Percentiles rank a stretch among this genome's conserved stretches.
Evolutionary conservation across 2,113 vertebrate species (phyloP).

Genomic region (Steatornis caripensis): DNA sequence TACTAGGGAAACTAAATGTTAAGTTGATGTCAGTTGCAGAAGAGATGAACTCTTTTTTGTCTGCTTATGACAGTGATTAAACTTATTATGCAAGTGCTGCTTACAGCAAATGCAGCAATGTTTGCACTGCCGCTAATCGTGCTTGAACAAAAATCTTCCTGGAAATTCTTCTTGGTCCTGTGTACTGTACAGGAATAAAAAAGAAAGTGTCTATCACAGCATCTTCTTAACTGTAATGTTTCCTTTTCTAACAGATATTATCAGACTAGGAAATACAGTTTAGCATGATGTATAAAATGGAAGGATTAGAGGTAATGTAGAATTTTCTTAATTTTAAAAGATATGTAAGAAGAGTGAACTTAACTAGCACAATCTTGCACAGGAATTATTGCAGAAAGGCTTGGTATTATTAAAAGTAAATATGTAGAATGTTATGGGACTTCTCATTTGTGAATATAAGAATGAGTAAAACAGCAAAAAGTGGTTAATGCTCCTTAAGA

Average conservation of each 20-base stretch:
- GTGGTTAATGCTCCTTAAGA: background rate
- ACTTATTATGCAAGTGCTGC: background rate
- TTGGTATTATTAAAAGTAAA: slow-evolving; percentile 37
- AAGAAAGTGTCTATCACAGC: background rate
- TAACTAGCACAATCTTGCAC: slow-evolving; percentile 2
- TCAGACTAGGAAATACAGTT: background rate
- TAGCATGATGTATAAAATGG: background rate
- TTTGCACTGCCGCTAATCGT: background rate
- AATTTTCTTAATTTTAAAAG: slow-evolving; percentile 29
- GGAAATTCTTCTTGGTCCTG: background rate
- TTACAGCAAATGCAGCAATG: background rate
- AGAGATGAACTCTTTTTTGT: background rate
- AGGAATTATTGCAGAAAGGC: slow-evolving; percentile 32
- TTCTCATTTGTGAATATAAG: background rate
- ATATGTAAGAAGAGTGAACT: background rate
- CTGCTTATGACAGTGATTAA: background rate
- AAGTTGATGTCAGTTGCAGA: background rate
- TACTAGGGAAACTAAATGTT: background rate
- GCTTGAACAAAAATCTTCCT: background rate
- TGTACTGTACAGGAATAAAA: background rate
- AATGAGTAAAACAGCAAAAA: background rate
- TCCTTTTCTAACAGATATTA: background rate
- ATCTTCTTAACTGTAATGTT: background rate
- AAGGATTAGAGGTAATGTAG: background rate
- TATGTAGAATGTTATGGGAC: background rate